Base-by-base conservation (phyloP, 2,113 vertebrate genomes). In the Odocoileus hemionus region DNA sequence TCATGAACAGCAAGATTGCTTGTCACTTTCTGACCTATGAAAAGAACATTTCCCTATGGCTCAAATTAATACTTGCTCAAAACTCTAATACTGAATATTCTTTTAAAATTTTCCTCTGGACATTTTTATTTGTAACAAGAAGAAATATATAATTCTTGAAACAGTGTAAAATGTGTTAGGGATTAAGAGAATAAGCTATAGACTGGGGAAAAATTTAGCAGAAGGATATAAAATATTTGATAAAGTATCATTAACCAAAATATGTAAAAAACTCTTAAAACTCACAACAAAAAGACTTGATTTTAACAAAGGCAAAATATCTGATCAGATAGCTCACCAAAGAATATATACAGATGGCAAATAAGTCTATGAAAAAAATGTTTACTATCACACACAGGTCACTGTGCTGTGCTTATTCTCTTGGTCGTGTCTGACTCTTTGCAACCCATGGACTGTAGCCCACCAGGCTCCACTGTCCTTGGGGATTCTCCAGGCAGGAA, bases 201-300 rank as follows among this genome's bases (percentile, higher is more conserved):
- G 13, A 83, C 4, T 43, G 13, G 21, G 50, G 86, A 82, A 82
- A 82, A 96, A 74, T 55, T 60, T 74, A 84, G 14, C 9, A 95
- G 36, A 83, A 85, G 7, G 19, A 83, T 3, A 16, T n/a, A 74
- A 6, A 43, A 74, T 43, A 16, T 54, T 3, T 64, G 26, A 54
- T 57, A 30, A 85, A 70, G 30, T 30, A 90, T 19, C 25, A 0
- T 25, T 55, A 50, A 52, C 28, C 7, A 88, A 97, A 92, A 80
- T 70, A 61, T 39, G 16, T 12, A 93, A 82, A 91, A 25, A 57
- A 30, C 17, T 58, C 39, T 85, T 78, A 92, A 86, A 95, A 57
- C 16, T 43, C 45, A 17, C 33, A 50, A 76, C 30, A 85, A 94
- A 19, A 93, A 83, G 64, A 57, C 0, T 4, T 54, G 3, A 58